These are phyloP conservation scores for Lissocephala sabroskyi DNA, from an alignment of 2,888 invertebrate species.

Conservation along the genomic window DNA sequence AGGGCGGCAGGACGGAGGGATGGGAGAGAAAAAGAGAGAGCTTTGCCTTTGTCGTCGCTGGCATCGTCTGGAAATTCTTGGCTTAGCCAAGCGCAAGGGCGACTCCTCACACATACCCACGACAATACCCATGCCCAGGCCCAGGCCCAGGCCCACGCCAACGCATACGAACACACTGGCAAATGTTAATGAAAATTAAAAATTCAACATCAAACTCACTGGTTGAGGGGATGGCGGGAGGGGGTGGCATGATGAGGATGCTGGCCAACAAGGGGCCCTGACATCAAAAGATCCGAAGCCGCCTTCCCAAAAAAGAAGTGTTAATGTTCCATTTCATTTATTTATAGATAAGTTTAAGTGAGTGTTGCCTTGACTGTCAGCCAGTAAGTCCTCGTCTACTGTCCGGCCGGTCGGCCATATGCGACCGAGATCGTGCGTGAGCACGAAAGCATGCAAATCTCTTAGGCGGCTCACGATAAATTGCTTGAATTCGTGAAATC, in stretches of 20 bases:
- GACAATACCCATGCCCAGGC: too few species aligned
- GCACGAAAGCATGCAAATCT: not conserved
- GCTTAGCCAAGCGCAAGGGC: too few species aligned
- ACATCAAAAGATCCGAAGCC: conserved; percentile 33
- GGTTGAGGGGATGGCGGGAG: not conserved
- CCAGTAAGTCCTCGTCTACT: too few species aligned
- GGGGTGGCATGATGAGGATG: not conserved
- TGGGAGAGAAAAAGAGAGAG: too few species aligned
- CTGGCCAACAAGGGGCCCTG: not conserved
- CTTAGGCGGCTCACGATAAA: conserved; percentile 27
- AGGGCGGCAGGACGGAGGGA: too few species aligned
- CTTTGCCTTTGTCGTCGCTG: too few species aligned
- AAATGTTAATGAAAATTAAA: conserved; percentile 63
- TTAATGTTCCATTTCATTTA: conserved; percentile 63
- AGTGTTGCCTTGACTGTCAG: too few species aligned
- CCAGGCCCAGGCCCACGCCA: too few species aligned
- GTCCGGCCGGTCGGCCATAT: too few species aligned
- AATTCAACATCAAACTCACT: conserved; percentile 59
- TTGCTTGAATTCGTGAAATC: conserved; percentile 64
- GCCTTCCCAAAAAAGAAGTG: conserved; percentile 42
- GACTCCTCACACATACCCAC: too few species aligned
- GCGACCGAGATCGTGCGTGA: too few species aligned
- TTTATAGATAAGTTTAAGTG: conserved; percentile 39
- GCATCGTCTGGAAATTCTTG: too few species aligned
- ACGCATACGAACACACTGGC: conserved; percentile 1